Evolutionary conservation across 53 echinoderm and acorn worm genomes (phyloP).

Genomic region (Mesocentrotus franciscanus): DNA sequence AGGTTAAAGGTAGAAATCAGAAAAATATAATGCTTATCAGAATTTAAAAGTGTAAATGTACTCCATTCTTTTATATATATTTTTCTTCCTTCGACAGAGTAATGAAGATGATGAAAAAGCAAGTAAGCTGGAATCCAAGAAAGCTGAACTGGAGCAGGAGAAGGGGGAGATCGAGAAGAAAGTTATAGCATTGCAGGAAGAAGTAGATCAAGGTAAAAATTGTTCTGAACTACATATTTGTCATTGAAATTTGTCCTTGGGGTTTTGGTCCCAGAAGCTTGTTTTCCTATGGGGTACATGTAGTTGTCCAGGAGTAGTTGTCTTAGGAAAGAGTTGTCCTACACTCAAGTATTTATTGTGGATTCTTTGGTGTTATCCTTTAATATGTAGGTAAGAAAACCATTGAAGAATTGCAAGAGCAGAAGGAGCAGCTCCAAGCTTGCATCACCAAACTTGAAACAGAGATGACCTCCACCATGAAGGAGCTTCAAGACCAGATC

Average conservation of each 20-base stretch:
- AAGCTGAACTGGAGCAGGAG: background rate
- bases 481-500: constrained; percentile 54
- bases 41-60: background rate
- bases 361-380: background rate
- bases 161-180: constrained; percentile 28
- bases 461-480: background rate
- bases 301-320: no score
- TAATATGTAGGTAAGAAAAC: background rate
- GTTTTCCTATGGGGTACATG: background rate
- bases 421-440: background rate
- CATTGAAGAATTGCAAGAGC: constrained; percentile 12
- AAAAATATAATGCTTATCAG: background rate
- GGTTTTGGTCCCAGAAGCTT: background rate
- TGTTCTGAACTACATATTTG: background rate
- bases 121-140: constrained; percentile 12
- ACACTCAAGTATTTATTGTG: background rate
- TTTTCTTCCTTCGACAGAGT: background rate
- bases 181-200: background rate
- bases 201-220: constrained; percentile 40
- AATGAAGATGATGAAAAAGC: background rate
- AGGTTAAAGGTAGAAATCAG: no score
- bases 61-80: background rate
- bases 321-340: no score
- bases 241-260: background rate
- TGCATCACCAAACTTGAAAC: background rate